Percentiles rank a stretch among this genome's conserved stretches.
These are phyloP conservation scores for Aphelinus atriplicis DNA, from an alignment of 1,140 invertebrate genomes.

Conservation along the genomic window DNA sequence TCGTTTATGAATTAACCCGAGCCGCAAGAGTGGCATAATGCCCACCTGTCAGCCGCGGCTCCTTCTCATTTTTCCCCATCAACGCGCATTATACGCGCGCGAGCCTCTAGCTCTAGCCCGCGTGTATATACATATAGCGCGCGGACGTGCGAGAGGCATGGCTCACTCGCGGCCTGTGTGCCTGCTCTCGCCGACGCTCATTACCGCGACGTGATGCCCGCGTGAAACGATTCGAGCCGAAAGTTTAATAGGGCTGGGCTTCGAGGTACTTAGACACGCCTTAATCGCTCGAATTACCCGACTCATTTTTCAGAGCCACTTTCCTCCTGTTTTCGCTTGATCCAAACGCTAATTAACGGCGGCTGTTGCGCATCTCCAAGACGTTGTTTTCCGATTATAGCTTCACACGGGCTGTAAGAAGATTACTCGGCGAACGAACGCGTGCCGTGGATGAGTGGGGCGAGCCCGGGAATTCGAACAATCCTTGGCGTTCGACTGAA, in stretches of 20 bases:
- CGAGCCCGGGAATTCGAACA: no score
- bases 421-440: no score
- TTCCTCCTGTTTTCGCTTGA: background rate
- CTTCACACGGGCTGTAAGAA: no score
- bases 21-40: slow-evolving; percentile 4
- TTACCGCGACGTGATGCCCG: background rate
- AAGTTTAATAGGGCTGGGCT: background rate
- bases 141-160: background rate
- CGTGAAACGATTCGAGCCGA: slow-evolving; percentile 1
- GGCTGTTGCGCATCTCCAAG: no score
- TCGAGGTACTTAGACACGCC: background rate
- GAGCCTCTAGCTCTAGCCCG: no score
- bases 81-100: background rate
- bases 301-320: background rate
- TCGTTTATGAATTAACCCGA: background rate
- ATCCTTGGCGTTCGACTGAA: no score
- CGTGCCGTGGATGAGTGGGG: no score
- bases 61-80: slow-evolving; percentile 19
- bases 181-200: no score
- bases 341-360: background rate
- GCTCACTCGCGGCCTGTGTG: background rate
- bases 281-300: slow-evolving; percentile 8
- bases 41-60: slow-evolving; percentile 17
- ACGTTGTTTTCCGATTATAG: no score
- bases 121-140: no score